Percentiles rank a stretch among this genome's conserved stretches.
These are phyloP conservation scores for Vidua chalybeata DNA, from an alignment of 2,113 vertebrate species.

Conservation along the genomic window DNA sequence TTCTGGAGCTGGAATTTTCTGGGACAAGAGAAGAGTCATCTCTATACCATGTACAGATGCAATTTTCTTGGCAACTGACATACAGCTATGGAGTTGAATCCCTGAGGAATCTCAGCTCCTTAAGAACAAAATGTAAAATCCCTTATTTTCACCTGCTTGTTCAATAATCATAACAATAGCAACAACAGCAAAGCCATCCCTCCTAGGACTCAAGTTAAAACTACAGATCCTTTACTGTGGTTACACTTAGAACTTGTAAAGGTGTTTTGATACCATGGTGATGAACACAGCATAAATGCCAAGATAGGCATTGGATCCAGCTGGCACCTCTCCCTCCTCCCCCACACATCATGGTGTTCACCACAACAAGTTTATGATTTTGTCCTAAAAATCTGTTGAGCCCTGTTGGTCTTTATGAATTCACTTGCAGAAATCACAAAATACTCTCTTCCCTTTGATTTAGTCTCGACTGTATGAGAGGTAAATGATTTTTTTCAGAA, in stretches of 20 bases:
- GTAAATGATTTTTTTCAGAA: neutral
- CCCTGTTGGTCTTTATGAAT: neutral
- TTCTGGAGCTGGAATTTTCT: neutral
- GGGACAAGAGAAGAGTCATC: neutral
- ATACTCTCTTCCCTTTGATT: neutral
- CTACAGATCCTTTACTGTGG: neutral
- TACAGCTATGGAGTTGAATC: neutral
- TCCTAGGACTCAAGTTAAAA: neutral
- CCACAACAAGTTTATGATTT: constrained; percentile 53
- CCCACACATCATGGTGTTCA: constrained; percentile 36
- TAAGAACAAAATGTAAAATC: neutral
- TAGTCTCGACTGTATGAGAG: neutral
- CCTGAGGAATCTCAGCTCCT: neutral
- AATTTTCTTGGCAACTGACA: neutral
- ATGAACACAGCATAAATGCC: constrained; percentile 38
- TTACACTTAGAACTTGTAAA: constrained; percentile 22
- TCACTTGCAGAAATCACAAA: neutral
- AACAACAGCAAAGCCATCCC: neutral
- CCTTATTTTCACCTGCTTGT: neutral
- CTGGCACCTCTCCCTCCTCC: constrained; percentile 57
- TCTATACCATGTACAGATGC: neutral
- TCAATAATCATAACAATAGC: neutral
- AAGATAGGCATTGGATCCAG: constrained; percentile 18
- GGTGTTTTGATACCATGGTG: constrained; percentile 60
- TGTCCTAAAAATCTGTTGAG: constrained; percentile 40